Evolutionary conservation across 2,797 vertebrate genomes (phyloP).

Genomic region (Fistularia tabacaria): DNA sequence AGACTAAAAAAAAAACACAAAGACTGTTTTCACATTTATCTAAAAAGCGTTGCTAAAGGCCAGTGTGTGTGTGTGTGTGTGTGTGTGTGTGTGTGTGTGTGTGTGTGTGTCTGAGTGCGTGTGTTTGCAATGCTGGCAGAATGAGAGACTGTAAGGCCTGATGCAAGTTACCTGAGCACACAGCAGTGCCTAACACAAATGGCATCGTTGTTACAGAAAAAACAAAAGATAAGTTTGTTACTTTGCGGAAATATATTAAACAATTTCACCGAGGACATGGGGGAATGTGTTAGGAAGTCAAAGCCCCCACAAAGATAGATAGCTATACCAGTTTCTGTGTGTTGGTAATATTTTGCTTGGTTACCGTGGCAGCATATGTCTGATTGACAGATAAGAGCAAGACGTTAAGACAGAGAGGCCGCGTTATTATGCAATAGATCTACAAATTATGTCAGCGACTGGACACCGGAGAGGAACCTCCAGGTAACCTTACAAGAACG

Average conservation of each 20-base stretch:
- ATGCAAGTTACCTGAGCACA: no score
- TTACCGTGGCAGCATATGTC: conserved; percentile 28
- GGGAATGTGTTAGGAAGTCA: no score
- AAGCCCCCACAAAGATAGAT: no score
- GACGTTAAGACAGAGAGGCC: conserved; percentile 18
- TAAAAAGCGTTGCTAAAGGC: no score
- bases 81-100: background rate
- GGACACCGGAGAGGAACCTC: no score
- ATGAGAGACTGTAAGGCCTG: no score
- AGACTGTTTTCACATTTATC: no score
- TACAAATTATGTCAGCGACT: conserved; percentile 12
- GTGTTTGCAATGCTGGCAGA: background rate
- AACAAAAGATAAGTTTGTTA: background rate
- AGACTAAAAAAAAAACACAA: conserved; percentile 29
- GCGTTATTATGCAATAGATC: conserved; percentile 25
- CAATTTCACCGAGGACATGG: no score
- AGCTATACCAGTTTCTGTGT: background rate
- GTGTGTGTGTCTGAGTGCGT: background rate
- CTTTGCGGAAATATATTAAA: background rate
- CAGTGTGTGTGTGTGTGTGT: background rate
- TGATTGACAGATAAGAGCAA: conserved; percentile 48
- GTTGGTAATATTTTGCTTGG: conserved; percentile 30
- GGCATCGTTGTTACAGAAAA: no score
- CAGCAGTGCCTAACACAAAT: no score
- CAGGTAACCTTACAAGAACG: no score